phyloP scores from a whole-genome alignment of 2,113 vertebrate genomes.

The Bothrops jararaca region DNA sequence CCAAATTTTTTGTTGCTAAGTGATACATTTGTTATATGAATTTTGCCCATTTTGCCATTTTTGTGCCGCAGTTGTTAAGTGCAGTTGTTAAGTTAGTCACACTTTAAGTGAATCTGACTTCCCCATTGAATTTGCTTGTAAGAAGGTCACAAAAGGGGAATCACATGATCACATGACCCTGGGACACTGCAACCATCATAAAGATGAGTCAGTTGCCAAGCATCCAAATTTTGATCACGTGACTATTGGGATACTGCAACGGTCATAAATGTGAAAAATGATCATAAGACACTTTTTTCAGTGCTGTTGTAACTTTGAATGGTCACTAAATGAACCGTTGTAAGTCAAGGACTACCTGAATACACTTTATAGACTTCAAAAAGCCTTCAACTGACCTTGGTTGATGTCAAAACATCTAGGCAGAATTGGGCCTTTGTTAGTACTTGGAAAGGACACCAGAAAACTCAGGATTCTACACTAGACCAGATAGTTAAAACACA shows the following conservation, averaged over 20 bases:
- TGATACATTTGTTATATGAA: not conserved
- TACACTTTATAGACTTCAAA: not conserved
- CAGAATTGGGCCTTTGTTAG: not conserved
- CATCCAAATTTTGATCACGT: not conserved
- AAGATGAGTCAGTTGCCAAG: not conserved
- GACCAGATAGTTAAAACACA: not conserved
- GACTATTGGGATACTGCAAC: not conserved
- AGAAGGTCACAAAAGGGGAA: not conserved
- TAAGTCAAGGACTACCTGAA: not conserved
- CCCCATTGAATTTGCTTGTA: not conserved
- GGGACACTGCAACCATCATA: not conserved
- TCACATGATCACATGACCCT: not conserved
- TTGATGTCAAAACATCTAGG: not conserved
- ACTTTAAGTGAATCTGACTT: not conserved
- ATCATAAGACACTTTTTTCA: not conserved
- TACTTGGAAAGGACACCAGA: not conserved
- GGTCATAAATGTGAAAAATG: not conserved
- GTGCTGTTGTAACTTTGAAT: not conserved
- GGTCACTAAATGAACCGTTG: not conserved
- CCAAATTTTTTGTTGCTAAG: not conserved
- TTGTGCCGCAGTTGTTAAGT: not conserved
- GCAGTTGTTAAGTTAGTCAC: not conserved
- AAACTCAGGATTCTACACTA: not conserved
- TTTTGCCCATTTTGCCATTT: not conserved
- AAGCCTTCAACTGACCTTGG: not conserved